Evolutionary conservation across 2,797 vertebrate species (phyloP).

Genomic region (Pipistrellus pygmaeus): DNA sequence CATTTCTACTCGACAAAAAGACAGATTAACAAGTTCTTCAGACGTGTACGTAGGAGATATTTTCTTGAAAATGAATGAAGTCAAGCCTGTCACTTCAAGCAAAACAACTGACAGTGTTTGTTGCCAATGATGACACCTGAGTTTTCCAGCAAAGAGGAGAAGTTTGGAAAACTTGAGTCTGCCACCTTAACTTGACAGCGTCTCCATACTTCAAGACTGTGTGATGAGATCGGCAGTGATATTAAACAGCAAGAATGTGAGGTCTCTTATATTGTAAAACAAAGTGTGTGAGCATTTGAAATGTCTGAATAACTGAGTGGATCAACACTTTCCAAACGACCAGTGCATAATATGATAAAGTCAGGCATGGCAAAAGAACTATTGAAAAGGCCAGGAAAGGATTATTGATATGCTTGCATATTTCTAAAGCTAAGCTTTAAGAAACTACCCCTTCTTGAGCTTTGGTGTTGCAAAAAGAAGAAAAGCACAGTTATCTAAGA

Average conservation of each 20-base stretch:
- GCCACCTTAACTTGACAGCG: slow-evolving; percentile 20
- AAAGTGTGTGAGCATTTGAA: background rate
- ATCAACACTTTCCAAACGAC: background rate
- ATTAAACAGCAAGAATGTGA: background rate
- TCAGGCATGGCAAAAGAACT: background rate
- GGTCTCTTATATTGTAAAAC: background rate
- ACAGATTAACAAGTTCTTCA: background rate
- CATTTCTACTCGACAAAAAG: background rate
- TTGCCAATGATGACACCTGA: slow-evolving; percentile 10
- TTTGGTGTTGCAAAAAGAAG: slow-evolving; percentile 1
- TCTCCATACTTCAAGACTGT: background rate
- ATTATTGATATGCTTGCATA: background rate
- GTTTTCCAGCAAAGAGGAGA: slow-evolving; percentile 36
- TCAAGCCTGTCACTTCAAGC: slow-evolving; percentile 27
- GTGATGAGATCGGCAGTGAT: background rate
- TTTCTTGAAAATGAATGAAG: slow-evolving; percentile 61
- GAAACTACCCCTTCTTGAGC: background rate
- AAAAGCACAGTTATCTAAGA: background rate
- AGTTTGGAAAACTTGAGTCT: slow-evolving; percentile 34
- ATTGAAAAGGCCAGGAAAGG: background rate
- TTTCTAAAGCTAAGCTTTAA: background rate
- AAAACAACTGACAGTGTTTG: slow-evolving; percentile 45
- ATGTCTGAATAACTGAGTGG: background rate
- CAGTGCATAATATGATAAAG: background rate
- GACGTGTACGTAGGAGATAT: background rate